Conservation (phyloP, 2,113 vertebrate species). For the Aviceda subcristata region DNA sequence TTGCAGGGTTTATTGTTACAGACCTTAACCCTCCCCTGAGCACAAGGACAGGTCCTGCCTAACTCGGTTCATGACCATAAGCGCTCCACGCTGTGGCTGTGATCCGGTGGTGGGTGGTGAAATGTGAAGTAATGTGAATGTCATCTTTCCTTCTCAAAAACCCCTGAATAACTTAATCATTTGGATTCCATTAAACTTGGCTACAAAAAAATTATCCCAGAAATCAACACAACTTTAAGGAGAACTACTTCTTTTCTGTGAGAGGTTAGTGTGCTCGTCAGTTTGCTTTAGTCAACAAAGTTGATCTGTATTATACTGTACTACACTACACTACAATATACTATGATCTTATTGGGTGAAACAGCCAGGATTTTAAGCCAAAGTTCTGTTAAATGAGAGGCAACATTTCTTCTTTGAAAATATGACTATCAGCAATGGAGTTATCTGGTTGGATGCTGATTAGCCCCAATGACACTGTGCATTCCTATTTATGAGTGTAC, state of each 20-base stretch:
- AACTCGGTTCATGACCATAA: background rate
- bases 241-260: background rate
- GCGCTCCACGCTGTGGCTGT: background rate
- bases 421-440: background rate
- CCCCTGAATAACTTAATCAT: background rate
- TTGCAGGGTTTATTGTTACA: background rate
- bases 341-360: background rate
- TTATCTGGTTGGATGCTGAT: background rate
- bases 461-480: background rate
- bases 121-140: background rate
- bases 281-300: background rate
- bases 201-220: background rate
- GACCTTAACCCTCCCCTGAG: background rate
- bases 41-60: background rate
- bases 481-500: background rate
- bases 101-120: background rate
- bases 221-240: background rate
- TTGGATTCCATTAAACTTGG: background rate
- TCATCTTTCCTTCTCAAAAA: background rate
- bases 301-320: background rate
- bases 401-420: background rate
- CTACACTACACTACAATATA: too few species aligned
- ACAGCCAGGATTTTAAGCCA: background rate
- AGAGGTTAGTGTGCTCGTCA: background rate
- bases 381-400: background rate